Percentiles rank a stretch among this genome's conserved stretches.
Conservation (phyloP, 1,140 invertebrate species). For the Sinonovacula constricta region DNA sequence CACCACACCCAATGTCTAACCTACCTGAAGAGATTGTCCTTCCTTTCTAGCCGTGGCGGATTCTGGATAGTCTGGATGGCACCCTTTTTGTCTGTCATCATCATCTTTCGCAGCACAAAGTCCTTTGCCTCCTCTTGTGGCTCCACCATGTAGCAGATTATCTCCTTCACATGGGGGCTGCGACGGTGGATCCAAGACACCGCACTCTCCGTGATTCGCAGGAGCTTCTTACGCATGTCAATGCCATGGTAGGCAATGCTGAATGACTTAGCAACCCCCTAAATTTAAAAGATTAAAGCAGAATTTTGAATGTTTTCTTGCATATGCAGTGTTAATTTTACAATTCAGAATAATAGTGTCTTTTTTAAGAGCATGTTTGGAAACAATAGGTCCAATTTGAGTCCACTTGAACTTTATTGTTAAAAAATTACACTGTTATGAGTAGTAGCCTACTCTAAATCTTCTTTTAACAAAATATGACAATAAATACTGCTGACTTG, state of each 20-base stretch:
- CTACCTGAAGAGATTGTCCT: conserved; percentile 78
- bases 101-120: conserved; percentile 74
- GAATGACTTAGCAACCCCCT: conserved; percentile 77
- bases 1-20: not conserved
- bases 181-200: conserved; percentile 76
- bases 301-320: no score
- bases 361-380: no score
- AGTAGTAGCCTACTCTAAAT: no score
- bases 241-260: conserved; percentile 77
- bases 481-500: no score
- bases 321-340: no score
- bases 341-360: no score
- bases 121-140: conserved; percentile 68
- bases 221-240: conserved; percentile 73
- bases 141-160: conserved; percentile 76
- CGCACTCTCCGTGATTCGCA: conserved; percentile 76
- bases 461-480: no score
- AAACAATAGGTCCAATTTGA: no score
- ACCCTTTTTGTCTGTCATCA: conserved; percentile 71
- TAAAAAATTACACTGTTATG: no score
- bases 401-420: no score
- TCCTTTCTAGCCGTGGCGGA: conserved; percentile 74
- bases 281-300: no score
- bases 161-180: conserved; percentile 71
- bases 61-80: conserved; percentile 60